Evolutionary conservation across 1,140 invertebrate species (phyloP), one percentile per base, ranked within the genome.

Genomic region (Bradysia coprophila): DNA sequence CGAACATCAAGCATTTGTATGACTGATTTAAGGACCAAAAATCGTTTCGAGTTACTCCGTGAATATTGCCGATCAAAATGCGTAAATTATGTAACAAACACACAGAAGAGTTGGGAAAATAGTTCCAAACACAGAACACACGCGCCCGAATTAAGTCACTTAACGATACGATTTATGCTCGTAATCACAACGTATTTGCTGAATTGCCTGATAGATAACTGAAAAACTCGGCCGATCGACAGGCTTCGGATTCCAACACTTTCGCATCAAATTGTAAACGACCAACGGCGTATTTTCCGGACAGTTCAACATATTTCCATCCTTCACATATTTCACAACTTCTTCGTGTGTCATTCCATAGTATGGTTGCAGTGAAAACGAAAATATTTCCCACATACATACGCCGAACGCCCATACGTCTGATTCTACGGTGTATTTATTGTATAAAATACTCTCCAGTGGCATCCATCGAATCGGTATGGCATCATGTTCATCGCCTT

Each of bases 391-490:
- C 89, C 89, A 94, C 2, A 93, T 62, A 54, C 85, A 87, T 2
- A 94, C 84, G 13, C 86, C 89, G 66, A 85, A 93, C 19, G 88
- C 86, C 89, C 89, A 94, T 3, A 93, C 83, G 64, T 94, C 89
- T 15, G 86, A 86, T 56, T 92, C 87, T 38, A 90, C 70, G 4
- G 88, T 92, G 58, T 92, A 93, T 56, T 90, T 90, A 58, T 92
- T 92, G 56, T 89, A 92, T 3, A 93, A 62, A 54, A 94, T 91
- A 57, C 85, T 86, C 55, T 93, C 89, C 22, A 92, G 64, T n/a
- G 89, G 88, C 88, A 94, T 92, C 89, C 89, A 94, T 57, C 89
- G 67, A 9, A 93, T 87, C 22, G 85, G 89, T 48, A 94, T 91
- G 10, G 87, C 88, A 63, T 93, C 89, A 54, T 90, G 81, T 50